phyloP scores from a whole-genome alignment of 1,140 invertebrate species.

The Alviniconcha marisindica region DNA sequence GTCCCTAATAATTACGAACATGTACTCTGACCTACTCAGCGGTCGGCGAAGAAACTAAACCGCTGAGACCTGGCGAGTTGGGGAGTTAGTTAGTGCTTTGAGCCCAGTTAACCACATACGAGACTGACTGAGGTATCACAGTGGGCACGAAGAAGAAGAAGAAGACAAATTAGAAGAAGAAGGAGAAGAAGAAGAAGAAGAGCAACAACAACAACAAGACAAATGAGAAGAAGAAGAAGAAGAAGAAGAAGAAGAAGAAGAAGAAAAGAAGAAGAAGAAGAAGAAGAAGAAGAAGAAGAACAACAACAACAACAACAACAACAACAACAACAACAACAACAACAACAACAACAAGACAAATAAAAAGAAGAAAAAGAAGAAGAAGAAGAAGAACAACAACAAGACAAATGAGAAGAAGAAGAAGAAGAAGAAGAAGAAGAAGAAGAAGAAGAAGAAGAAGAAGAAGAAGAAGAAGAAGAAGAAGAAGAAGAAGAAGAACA shows the following conservation, averaged over 20 bases:
- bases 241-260: background rate
- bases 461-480: background rate
- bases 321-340: no score
- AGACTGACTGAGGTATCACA: no score
- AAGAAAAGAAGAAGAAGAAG: background rate
- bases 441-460: background rate
- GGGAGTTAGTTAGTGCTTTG: no score
- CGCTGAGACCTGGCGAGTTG: no score
- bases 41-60: no score
- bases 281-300: background rate
- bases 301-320: no score
- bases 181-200: background rate
- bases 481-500: background rate
- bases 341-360: no score
- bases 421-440: background rate
- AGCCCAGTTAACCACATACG: no score
- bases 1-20: no score
- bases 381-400: no score
- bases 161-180: background rate
- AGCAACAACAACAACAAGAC: background rate
- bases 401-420: no score
- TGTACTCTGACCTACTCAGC: no score
- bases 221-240: background rate
- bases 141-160: background rate
- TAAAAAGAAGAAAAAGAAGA: background rate